Percentiles rank a stretch among this genome's conserved stretches.
Conservation (phyloP, 2,888 invertebrate species). For the Zeuzera pyrina region DNA sequence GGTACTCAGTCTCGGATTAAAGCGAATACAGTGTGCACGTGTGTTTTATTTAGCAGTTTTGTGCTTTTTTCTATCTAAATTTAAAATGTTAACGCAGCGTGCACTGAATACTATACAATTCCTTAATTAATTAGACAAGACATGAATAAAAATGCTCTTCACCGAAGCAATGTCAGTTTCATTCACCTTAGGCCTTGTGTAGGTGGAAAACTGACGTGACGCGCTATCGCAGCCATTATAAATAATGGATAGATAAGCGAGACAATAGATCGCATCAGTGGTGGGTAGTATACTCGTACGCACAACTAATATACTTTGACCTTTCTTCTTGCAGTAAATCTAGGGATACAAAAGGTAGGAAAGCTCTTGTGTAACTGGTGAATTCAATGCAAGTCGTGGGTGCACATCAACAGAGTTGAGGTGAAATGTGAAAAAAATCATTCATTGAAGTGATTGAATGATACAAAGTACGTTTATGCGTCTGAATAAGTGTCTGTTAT, state of each 20-base stretch:
- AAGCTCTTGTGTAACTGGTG: slow-evolving; percentile 5
- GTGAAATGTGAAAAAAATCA: slow-evolving; percentile 27
- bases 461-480: slow-evolving; percentile 29
- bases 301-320: slow-evolving; percentile 15
- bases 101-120: too few species aligned
- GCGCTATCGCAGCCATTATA: slow-evolving; percentile 54
- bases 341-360: too few species aligned
- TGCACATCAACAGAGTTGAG: slow-evolving; percentile 32
- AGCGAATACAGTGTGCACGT: too few species aligned
- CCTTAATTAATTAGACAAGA: too few species aligned
- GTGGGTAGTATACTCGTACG: slow-evolving; percentile 39
- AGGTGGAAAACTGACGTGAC: slow-evolving; percentile 43
- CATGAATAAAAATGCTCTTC: too few species aligned
- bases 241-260: slow-evolving; percentile 60
- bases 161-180: too few species aligned
- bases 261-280: slow-evolving; percentile 49
- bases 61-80: too few species aligned
- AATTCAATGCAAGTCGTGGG: slow-evolving; percentile 25
- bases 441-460: slow-evolving; percentile 27
- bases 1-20: too few species aligned
- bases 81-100: too few species aligned
- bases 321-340: too few species aligned
- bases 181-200: too few species aligned
- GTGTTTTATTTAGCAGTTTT: too few species aligned
- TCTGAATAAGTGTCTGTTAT: neutral